Base-by-base conservation (phyloP, 2,797 vertebrate species). In the Anabacerthia variegaticeps region DNA sequence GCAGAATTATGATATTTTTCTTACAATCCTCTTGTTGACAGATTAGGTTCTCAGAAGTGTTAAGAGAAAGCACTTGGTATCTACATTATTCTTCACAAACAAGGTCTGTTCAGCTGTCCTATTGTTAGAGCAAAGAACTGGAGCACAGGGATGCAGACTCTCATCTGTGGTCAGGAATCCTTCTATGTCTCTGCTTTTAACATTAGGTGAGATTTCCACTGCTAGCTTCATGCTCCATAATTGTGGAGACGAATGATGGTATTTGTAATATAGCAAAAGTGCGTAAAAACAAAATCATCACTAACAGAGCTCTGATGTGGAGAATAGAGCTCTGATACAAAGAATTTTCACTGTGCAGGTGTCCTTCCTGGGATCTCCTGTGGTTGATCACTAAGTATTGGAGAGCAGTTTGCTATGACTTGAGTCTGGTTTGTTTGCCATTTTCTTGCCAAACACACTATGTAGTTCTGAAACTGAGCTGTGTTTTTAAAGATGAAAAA, bases 161-260 rank as follows among this genome's bases (percentile, higher is more conserved):
- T 51, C 1, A 3, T 5, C 19, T 37, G 8, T 21, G 14, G 72
- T 10, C 2, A 5, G 48, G 48, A 37, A 51, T 12, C 3, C 1
- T 12, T 3, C 1, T 7, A 21, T 16, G 21, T 41, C 27, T 65
- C n/a, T 5, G 3, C 17, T 27, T 28, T 36, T 77, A 83, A 68
- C 32, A 37, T 30, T 23, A 36, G 9, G 5, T 49, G 18, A 74
- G 4, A 15, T 75, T 66, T 56, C 17, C 21, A 36, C 12, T 39
- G 2, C 4, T 32, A 8, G 2, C 23, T 32, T 78, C 21, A 20
- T 43, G 10, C 5, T 59, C 3, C 14, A 11, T 56, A 10, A 13
- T 52, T 37, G 54, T 19, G 15, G 28, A 63, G 23, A 58, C 9
- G 11, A 84, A 46, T 46, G 5, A 65, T 7, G 4, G 1, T 51